Conservation (phyloP, 2,797 vertebrate species). For the Emys orbicularis region DNA sequence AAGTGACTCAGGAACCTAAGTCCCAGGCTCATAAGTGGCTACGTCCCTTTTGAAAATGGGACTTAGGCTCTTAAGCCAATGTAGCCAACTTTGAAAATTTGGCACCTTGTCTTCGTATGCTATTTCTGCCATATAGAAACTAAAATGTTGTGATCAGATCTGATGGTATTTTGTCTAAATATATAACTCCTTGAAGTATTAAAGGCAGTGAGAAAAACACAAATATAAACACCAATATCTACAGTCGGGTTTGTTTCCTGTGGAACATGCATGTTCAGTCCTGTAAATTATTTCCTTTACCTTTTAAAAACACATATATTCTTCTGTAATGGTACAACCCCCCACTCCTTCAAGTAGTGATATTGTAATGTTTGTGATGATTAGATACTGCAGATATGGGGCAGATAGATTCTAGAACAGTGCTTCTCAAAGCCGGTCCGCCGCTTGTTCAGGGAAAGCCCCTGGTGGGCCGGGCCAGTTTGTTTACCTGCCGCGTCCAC, state of each 20-base stretch:
- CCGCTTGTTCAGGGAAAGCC: too few species aligned
- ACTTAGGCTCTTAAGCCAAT: background rate
- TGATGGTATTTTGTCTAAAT: fast-evolving
- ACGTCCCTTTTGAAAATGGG: fast-evolving
- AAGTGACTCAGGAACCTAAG: background rate
- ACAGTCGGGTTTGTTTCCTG: background rate
- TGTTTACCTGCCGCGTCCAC: too few species aligned
- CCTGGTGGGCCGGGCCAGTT: too few species aligned
- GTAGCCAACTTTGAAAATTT: background rate
- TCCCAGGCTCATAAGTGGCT: background rate
- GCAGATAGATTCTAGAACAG: background rate
- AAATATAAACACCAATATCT: background rate
- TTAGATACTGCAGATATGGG: background rate
- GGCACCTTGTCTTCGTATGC: fast-evolving
- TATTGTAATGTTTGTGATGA: background rate
- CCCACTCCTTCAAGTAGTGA: background rate
- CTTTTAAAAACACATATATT: background rate
- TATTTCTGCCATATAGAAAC: fast-evolving
- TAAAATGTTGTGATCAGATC: fast-evolving
- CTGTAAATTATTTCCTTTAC: background rate
- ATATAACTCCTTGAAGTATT: fast-evolving
- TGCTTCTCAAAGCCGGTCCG: too few species aligned
- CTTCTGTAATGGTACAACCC: background rate
- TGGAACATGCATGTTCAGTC: background rate
- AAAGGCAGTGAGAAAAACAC: background rate